phyloP scores from a whole-genome alignment of 2,888 invertebrate species.

The Lampropteryx suffumata region DNA sequence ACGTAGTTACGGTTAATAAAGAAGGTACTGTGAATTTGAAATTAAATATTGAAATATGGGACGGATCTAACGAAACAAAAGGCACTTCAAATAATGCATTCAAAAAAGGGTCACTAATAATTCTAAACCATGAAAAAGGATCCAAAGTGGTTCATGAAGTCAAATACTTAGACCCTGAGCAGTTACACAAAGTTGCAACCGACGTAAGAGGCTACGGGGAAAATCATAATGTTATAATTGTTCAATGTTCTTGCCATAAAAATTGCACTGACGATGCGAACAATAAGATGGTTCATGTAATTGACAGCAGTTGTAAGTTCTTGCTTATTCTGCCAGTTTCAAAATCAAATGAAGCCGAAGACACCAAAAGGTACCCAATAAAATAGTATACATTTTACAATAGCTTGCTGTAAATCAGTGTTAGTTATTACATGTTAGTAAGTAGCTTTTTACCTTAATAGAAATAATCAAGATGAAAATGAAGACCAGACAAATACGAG shows the following conservation, averaged over 20 bases:
- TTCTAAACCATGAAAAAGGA: constrained; percentile 38
- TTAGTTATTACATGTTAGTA: too few species aligned
- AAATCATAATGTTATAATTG: constrained; percentile 37
- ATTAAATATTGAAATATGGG: constrained; percentile 53
- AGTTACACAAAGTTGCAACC: constrained; percentile 33
- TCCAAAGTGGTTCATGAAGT: constrained; percentile 44
- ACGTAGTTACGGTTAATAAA: constrained; percentile 42
- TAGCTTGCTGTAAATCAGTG: too few species aligned
- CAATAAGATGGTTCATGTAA: constrained; percentile 6
- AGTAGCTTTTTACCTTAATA: too few species aligned
- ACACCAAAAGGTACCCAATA: constrained; percentile 10
- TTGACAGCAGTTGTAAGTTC: constrained; percentile 35
- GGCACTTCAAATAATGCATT: background rate
- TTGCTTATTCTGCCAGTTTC: constrained; percentile 36
- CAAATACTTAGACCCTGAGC: constrained; percentile 32
- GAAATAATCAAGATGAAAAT: too few species aligned
- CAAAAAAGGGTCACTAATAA: constrained; percentile 20
- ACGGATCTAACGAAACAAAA: constrained; percentile 25
- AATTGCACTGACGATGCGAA: constrained; percentile 16
- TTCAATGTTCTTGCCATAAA: constrained; percentile 42
- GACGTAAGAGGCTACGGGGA: constrained; percentile 27
- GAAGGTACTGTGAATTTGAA: constrained; percentile 53
- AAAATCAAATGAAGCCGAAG: constrained; percentile 18
- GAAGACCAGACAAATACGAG: too few species aligned
- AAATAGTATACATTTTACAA: too few species aligned